Evolutionary conservation across 2,797 vertebrate genomes (phyloP).

Genomic region (Pangasius sanitwongsei): DNA sequence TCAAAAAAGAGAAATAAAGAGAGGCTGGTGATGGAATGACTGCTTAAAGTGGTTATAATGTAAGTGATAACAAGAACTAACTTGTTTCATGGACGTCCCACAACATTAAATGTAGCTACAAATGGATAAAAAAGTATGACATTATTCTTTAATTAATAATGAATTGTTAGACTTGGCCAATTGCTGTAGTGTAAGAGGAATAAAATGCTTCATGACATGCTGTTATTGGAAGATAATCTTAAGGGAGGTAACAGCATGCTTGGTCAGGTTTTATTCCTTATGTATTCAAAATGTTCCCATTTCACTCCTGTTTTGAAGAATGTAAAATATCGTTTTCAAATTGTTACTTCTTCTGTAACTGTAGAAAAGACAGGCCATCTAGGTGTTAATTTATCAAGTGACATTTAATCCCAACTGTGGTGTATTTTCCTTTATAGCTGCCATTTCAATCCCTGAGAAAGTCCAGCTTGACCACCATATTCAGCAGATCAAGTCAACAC

Average conservation of each 20-base stretch:
- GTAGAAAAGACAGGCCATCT: background rate
- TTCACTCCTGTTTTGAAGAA: background rate
- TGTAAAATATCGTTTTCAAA: background rate
- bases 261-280: background rate
- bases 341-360: background rate
- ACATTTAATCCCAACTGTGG: conserved; percentile 19
- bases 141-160: background rate
- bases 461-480: conserved; percentile 29
- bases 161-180: background rate
- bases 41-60: too few species aligned
- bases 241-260: background rate
- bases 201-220: background rate
- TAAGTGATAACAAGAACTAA: too few species aligned
- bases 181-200: background rate
- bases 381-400: background rate
- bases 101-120: too few species aligned
- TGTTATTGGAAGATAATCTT: background rate
- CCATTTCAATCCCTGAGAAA: conserved; percentile 33
- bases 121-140: background rate
- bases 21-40: background rate
- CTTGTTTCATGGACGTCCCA: too few species aligned
- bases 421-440: conserved; percentile 13
- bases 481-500: conserved; percentile 48
- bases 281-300: background rate
- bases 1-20: background rate